Conservation (phyloP, 30 jellyfish, hydroid and myxozoan species). For the Mastigias papua region DNA sequence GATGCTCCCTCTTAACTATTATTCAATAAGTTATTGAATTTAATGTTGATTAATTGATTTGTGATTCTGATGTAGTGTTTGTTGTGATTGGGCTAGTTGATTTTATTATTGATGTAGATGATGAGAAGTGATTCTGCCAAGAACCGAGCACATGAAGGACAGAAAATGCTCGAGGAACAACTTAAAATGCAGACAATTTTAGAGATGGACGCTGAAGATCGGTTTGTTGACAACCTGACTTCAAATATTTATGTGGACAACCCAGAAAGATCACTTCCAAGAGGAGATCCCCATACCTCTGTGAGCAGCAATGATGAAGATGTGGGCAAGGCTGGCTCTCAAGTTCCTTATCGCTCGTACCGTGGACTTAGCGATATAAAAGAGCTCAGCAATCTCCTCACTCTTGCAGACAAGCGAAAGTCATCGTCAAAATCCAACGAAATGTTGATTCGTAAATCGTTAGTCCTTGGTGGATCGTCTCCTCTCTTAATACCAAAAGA, state of each 20-base stretch:
- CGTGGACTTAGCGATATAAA: slow-evolving; percentile 90
- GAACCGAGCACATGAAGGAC: slow-evolving; percentile 47
- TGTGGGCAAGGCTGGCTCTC: slow-evolving; percentile 53
- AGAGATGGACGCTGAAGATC: slow-evolving; percentile 75
- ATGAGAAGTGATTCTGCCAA: slow-evolving; percentile 64
- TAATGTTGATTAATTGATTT: too few species aligned
- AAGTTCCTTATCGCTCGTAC: slow-evolving; percentile 88
- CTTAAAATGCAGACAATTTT: slow-evolving; percentile 80
- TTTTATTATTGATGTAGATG: slow-evolving; percentile 20
- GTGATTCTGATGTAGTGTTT: too few species aligned
- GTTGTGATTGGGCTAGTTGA: not conserved
- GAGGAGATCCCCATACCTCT: slow-evolving; percentile 57
- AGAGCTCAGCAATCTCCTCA: slow-evolving; percentile 66
- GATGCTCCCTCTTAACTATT: too few species aligned
- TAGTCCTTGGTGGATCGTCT: slow-evolving; percentile 71
- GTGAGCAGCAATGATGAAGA: slow-evolving; percentile 95
- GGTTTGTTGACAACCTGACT: slow-evolving; percentile 42
- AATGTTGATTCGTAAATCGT: slow-evolving; percentile 78
- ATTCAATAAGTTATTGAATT: too few species aligned
- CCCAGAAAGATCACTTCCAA: slow-evolving; percentile 10
- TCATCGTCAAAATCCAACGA: slow-evolving; percentile 76
- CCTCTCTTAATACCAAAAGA: slow-evolving; percentile 74
- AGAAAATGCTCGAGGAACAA: slow-evolving; percentile 63
- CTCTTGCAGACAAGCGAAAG: slow-evolving; percentile 69
- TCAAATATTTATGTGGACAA: slow-evolving; percentile 23